Evolutionary conservation across 1,140 invertebrate genomes (phyloP).

Genomic region (Pogonomyrmex californicus): DNA sequence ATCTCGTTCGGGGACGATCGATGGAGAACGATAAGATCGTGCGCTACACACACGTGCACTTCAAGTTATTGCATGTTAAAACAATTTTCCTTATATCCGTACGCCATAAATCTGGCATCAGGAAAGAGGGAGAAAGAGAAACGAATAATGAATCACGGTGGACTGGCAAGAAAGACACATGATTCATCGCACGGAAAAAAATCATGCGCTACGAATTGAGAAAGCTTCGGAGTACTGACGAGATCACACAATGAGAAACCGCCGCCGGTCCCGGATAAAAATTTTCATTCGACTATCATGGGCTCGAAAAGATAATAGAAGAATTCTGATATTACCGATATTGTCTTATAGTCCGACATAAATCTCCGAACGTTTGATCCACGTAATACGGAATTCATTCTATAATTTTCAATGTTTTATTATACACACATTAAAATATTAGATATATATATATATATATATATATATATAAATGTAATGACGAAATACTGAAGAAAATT

Average conservation of each 20-base stretch:
- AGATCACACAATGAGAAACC: not conserved
- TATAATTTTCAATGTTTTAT: not conserved
- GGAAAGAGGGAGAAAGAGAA: not conserved
- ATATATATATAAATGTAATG: not conserved
- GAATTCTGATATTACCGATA: not conserved
- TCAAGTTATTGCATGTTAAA: slow-evolving; percentile 13
- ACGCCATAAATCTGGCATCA: not conserved
- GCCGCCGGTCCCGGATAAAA: not conserved
- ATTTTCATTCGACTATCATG: not conserved
- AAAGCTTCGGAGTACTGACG: not conserved
- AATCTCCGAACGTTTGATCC: not conserved
- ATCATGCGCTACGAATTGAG: not conserved
- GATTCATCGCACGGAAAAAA: slow-evolving; percentile 33
- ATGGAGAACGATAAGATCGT: slow-evolving; percentile 18
- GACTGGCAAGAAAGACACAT: slow-evolving; percentile 31
- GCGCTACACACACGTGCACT: not conserved
- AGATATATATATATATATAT: not conserved
- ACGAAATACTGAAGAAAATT: no score
- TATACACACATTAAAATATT: not conserved
- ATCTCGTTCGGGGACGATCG: slow-evolving; percentile 19
- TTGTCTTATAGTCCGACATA: no score
- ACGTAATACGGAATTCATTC: not conserved
- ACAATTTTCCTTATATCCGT: slow-evolving; percentile 49
- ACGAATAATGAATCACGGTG: slow-evolving; percentile 41
- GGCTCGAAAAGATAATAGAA: not conserved